phyloP scores from a whole-genome alignment of 2,797 vertebrate genomes.

The Dallia pectoralis region DNA sequence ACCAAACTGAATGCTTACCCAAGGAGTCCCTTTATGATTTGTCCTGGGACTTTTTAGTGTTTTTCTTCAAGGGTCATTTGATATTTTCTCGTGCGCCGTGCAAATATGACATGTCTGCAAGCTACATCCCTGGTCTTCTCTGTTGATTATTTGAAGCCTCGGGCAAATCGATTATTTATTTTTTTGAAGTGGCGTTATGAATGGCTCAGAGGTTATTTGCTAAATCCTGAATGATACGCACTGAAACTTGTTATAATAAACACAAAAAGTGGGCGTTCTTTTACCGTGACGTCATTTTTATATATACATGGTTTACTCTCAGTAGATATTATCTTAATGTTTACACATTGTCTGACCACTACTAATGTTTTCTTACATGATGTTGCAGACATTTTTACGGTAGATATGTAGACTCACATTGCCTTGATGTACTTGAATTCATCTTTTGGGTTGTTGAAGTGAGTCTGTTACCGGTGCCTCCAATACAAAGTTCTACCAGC shows the following conservation, averaged over 20 bases:
- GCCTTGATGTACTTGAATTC: too few relatives aligned
- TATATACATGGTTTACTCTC: neutral
- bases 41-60: neutral
- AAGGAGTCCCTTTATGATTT: neutral
- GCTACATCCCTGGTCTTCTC: neutral
- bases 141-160: neutral
- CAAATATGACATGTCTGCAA: too few relatives aligned
- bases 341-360: neutral
- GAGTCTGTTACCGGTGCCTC: constrained; percentile 16
- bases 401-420: neutral
- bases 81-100: too few relatives aligned
- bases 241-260: neutral
- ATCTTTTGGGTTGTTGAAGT: neutral
- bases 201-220: neutral
- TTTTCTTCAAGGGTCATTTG: neutral
- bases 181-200: neutral
- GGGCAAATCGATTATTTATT: neutral
- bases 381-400: neutral
- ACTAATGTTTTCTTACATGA: neutral
- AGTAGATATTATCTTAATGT: neutral
- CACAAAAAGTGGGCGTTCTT: neutral
- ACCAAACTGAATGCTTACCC: neutral
- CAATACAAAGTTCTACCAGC: constrained; percentile 8
- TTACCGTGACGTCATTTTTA: neutral
- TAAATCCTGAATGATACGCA: neutral